These are phyloP conservation scores for Centropyge bicolor DNA, from an alignment of 2,797 vertebrate genomes.

Conservation along the genomic window DNA sequence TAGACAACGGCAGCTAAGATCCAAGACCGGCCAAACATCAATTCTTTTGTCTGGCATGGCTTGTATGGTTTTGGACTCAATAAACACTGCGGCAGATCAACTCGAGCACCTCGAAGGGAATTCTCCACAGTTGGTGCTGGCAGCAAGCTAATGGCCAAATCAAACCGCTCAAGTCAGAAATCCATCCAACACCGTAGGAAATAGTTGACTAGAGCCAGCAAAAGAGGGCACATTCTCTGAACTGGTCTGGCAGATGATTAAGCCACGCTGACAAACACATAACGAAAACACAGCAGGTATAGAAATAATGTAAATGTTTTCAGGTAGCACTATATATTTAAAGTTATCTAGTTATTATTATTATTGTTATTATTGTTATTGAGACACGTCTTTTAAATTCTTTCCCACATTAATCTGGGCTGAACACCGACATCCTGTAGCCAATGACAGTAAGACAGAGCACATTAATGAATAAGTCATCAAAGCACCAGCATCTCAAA, in stretches of 20 bases:
- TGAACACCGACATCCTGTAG: not conserved
- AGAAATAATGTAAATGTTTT: slow-evolving; percentile 28
- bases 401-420: not conserved
- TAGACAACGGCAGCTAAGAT: slow-evolving; percentile 30
- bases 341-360: not conserved
- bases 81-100: slow-evolving; percentile 41
- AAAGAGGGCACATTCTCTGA: slow-evolving; percentile 29
- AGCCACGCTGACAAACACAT: slow-evolving; percentile 8
- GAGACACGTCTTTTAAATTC: not conserved
- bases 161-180: slow-evolving; percentile 54
- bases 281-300: slow-evolving; percentile 1
- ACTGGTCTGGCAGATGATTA: slow-evolving; percentile 26
- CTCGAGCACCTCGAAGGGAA: slow-evolving; percentile 52
- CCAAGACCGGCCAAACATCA: slow-evolving; percentile 41
- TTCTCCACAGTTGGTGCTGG: slow-evolving; percentile 47
- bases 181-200: slow-evolving; percentile 44
- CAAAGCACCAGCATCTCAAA: slow-evolving; percentile 29
- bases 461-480: slow-evolving; percentile 29
- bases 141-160: slow-evolving; percentile 56
- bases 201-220: slow-evolving; percentile 37
- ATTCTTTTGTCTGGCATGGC: slow-evolving; percentile 48
- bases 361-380: too few species aligned
- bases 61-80: slow-evolving; percentile 50
- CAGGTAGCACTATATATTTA: not conserved
- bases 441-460: not conserved